phyloP scores from a whole-genome alignment of 2,797 vertebrate species.

The Naso thynnoides region DNA sequence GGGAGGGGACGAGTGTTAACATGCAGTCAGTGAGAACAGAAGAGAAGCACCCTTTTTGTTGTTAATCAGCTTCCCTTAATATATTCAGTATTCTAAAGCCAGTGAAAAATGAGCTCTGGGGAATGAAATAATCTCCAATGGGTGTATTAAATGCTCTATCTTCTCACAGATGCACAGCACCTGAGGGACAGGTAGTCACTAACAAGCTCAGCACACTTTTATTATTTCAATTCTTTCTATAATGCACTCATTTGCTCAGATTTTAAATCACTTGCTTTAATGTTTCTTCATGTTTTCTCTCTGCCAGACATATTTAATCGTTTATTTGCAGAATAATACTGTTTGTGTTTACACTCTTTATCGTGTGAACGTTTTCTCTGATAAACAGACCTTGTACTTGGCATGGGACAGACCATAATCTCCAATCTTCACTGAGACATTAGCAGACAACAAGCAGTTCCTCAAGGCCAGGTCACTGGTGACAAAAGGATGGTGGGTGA shows the following conservation, averaged over 20 bases:
- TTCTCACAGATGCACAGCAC: not conserved
- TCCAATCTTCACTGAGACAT: slow-evolving; percentile 95
- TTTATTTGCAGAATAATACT: not conserved
- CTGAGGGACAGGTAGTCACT: not conserved
- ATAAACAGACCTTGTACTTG: slow-evolving; percentile 89
- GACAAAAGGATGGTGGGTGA: not conserved
- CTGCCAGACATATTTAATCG: not conserved
- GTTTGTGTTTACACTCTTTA: not conserved
- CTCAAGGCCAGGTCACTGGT: slow-evolving; percentile 94
- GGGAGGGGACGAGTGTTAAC: not conserved
- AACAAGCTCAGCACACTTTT: not conserved
- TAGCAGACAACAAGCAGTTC: slow-evolving; percentile 93
- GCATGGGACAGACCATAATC: slow-evolving; percentile 94
- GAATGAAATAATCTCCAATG: not conserved
- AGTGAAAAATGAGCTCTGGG: not conserved
- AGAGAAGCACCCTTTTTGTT: not conserved
- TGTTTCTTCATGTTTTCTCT: not conserved
- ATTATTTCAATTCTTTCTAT: not conserved
- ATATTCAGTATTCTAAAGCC: not conserved
- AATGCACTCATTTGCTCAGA: not conserved
- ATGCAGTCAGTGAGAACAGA: not conserved
- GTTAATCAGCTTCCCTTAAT: too few relatives aligned
- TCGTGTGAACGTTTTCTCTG: not conserved
- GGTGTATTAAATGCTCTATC: not conserved
- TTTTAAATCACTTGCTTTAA: not conserved